Evolutionary conservation across 2,113 vertebrate species (phyloP).

Genomic region (Prunella fulvescens): DNA sequence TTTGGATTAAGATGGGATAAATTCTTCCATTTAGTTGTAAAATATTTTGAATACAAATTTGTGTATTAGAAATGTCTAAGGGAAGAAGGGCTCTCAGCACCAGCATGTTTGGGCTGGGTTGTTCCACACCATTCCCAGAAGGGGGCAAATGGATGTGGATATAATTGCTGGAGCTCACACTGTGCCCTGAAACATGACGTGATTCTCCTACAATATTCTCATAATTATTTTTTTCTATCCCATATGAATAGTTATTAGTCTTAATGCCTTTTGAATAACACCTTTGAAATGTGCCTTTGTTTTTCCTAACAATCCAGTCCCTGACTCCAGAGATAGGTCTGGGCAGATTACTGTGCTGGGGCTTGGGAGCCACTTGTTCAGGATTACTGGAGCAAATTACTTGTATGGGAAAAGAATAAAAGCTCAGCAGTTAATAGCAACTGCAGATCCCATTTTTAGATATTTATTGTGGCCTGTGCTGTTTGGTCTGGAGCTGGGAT

Average conservation of each 20-base stretch:
- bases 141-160: background rate
- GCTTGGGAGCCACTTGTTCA: constrained; percentile 19
- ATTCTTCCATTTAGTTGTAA: background rate
- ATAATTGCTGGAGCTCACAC: background rate
- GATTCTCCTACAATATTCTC: constrained; percentile 11
- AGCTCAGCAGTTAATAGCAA: constrained; percentile 27
- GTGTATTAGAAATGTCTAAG: background rate
- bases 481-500: background rate
- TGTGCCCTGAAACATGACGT: background rate
- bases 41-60: background rate
- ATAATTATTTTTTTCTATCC: constrained; percentile 41
- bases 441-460: constrained; percentile 43
- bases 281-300: constrained; percentile 48
- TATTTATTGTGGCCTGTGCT: constrained; percentile 36
- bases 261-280: constrained; percentile 46
- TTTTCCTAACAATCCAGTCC: constrained; percentile 8
- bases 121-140: constrained; percentile 6
- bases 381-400: constrained; percentile 31
- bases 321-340: constrained; percentile 52
- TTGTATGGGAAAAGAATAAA: constrained; percentile 47
- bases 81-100: background rate
- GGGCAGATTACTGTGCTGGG: constrained; percentile 54
- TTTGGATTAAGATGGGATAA: background rate
- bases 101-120: background rate
- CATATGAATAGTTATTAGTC: constrained; percentile 51